Percentiles rank a stretch among this genome's conserved stretches.
Evolutionary conservation across 2,888 invertebrate genomes (phyloP).

Genomic region (Lampropteryx suffumata): DNA sequence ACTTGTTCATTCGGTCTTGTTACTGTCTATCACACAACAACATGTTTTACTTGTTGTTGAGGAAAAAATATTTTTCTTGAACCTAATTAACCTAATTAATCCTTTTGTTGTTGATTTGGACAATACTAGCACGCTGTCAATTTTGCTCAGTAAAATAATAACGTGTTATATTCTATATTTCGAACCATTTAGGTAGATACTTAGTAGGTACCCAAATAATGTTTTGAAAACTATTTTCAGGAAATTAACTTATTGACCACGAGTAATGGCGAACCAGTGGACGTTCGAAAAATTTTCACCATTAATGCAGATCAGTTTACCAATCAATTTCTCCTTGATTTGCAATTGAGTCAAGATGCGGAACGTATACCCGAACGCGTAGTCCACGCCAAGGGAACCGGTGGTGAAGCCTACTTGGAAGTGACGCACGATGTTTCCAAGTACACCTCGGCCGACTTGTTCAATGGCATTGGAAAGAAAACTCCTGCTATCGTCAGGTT

Average conservation of each 20-base stretch:
- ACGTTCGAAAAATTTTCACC: slow-evolving; percentile 86
- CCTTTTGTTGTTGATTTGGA: too few species aligned
- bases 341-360: slow-evolving; percentile 78
- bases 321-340: slow-evolving; percentile 60
- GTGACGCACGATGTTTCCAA: slow-evolving; percentile 89
- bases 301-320: slow-evolving; percentile 84
- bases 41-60: too few species aligned
- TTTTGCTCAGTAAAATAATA: too few species aligned
- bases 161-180: too few species aligned
- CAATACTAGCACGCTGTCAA: too few species aligned
- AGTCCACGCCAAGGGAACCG: slow-evolving; percentile 96
- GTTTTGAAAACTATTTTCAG: too few species aligned
- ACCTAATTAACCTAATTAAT: too few species aligned
- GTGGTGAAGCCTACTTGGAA: slow-evolving; percentile 91
- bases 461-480: slow-evolving; percentile 81
- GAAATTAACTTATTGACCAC: slow-evolving; percentile 84
- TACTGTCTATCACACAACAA: too few species aligned
- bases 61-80: too few species aligned
- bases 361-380: slow-evolving; percentile 96
- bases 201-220: too few species aligned
- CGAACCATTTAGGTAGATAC: too few species aligned
- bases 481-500: slow-evolving; percentile 82
- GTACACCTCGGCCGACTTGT: slow-evolving; percentile 83
- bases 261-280: slow-evolving; percentile 89
- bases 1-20: too few species aligned